phyloP scores from a whole-genome alignment of 2,888 invertebrate species.

The Ochlodes sylvanus region DNA sequence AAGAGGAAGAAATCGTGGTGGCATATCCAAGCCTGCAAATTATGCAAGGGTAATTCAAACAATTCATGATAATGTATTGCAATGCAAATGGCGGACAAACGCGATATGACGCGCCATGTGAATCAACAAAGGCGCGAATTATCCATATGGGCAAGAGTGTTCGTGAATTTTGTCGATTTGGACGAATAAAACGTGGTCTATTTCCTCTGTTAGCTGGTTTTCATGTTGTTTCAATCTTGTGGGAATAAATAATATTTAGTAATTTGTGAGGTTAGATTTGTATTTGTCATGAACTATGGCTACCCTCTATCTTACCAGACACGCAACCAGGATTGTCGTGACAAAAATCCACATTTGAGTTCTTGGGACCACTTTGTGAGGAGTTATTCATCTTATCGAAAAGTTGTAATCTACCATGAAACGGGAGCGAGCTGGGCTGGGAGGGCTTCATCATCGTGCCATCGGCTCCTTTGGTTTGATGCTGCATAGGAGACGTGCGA shows the following conservation, averaged over 20 bases:
- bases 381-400: conserved; percentile 19
- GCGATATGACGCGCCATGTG: conserved; percentile 69
- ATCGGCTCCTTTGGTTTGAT: conserved; percentile 17
- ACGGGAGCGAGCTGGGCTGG: conserved; percentile 9
- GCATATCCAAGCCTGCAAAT: conserved; percentile 86
- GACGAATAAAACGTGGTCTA: not conserved
- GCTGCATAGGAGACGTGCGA: conserved; percentile 16
- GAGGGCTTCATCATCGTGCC: conserved; percentile 26
- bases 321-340: not conserved
- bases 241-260: conserved; percentile 3
- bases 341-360: not conserved
- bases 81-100: conserved; percentile 80
- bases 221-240: conserved; percentile 2
- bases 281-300: conserved; percentile 5
- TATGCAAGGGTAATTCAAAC: conserved; percentile 88
- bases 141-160: not conserved
- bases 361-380: conserved; percentile 5
- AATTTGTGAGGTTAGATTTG: conserved; percentile 4
- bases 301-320: not conserved
- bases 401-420: conserved; percentile 9
- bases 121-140: conserved; percentile 39
- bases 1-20: conserved; percentile 90
- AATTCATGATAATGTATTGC: conserved; percentile 62
- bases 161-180: conserved; percentile 5
- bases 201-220: conserved; percentile 1